phyloP scores from a whole-genome alignment of 2,888 invertebrate genomes.

The Cheilosia vernalis region DNA sequence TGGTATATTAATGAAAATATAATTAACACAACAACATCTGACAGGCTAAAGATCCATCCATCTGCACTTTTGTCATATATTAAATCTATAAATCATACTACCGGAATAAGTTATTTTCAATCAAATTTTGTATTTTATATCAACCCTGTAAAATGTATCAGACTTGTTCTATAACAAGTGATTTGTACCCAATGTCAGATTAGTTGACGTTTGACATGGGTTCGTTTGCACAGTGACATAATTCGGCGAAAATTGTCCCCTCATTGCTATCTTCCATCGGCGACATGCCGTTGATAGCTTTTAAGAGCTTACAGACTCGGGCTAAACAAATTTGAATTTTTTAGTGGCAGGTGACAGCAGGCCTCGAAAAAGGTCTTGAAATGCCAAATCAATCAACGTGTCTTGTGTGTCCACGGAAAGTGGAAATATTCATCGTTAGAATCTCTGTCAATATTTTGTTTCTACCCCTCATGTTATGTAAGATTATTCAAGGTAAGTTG shows the following conservation, averaged over 20 bases:
- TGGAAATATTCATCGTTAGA: too few species aligned
- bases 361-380: not conserved
- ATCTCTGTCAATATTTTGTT: too few species aligned
- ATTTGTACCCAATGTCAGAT: not conserved
- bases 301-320: not conserved
- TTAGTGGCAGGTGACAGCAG: not conserved
- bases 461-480: too few species aligned
- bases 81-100: not conserved
- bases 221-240: not conserved
- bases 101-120: too few species aligned
- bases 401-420: too few species aligned
- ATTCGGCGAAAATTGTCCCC: not conserved
- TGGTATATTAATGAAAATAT: not conserved
- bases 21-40: not conserved
- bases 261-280: not conserved
- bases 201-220: slow-evolving; percentile 9
- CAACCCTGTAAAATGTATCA: too few species aligned
- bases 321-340: not conserved
- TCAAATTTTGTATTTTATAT: too few species aligned
- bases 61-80: not conserved
- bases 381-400: not conserved
- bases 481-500: too few species aligned
- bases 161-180: too few species aligned
- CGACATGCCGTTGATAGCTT: not conserved
- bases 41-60: not conserved